A percentile compares a stretch with the other conserved stretches of the same genome.
These are phyloP conservation scores for Polyommatus icarus DNA, from an alignment of 2,888 invertebrate genomes.

Conservation along the genomic window DNA sequence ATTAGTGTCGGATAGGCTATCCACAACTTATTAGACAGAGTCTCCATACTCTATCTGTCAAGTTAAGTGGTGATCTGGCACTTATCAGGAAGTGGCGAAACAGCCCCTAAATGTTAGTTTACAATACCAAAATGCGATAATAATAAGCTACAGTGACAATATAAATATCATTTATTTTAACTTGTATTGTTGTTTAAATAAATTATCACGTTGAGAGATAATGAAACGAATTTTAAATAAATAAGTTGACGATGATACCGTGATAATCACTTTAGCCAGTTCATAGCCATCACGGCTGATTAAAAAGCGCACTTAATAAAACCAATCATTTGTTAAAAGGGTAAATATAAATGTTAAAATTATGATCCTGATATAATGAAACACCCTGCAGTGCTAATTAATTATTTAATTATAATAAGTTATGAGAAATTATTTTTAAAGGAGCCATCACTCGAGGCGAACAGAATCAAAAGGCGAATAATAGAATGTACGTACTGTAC, in stretches of 20 bases:
- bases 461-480: not conserved
- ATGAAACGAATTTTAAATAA: constrained; percentile 20
- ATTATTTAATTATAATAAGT: not conserved
- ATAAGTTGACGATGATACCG: not conserved
- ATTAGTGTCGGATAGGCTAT: too few species aligned
- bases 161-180: not conserved
- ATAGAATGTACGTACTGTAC: not conserved
- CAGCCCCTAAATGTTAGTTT: too few species aligned
- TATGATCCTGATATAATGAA: constrained; percentile 47
- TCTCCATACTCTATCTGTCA: too few species aligned
- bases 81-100: too few species aligned
- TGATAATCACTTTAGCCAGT: constrained; percentile 20
- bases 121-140: too few species aligned
- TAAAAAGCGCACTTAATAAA: constrained; percentile 31
- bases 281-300: not conserved
- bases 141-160: too few species aligned
- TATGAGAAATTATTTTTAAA: not conserved
- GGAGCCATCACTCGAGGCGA: not conserved
- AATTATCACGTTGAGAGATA: not conserved
- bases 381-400: constrained; percentile 34
- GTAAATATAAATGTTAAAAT: constrained; percentile 26
- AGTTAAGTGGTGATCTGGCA: too few species aligned
- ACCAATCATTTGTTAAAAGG: constrained; percentile 41
- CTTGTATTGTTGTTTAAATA: not conserved
- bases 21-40: too few species aligned